phyloP scores from a whole-genome alignment of 2,888 invertebrate genomes.

The Salticus scenicus region DNA sequence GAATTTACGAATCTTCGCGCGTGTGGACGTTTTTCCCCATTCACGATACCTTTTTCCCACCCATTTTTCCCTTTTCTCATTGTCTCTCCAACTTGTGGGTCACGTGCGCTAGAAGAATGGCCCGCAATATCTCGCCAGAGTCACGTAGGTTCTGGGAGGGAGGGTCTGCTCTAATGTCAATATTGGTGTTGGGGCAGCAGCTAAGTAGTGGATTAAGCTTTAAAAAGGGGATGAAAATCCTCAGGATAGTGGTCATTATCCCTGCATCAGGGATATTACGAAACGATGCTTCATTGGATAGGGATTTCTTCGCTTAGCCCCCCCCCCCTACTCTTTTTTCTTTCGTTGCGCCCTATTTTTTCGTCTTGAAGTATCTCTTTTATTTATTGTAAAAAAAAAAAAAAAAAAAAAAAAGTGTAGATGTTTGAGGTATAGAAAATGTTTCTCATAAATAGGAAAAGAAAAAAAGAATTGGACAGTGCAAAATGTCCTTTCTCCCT shows the following conservation, averaged over 20 bases:
- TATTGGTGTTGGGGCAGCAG: conserved; percentile 68
- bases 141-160: conserved; percentile 41
- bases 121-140: conserved; percentile 56
- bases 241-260: conserved; percentile 66
- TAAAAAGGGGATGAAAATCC: conserved; percentile 67
- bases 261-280: conserved; percentile 69
- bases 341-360: background rate
- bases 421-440: background rate
- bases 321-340: no score
- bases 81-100: conserved; percentile 49
- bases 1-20: background rate
- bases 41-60: conserved; percentile 7
- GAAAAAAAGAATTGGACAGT: background rate
- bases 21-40: conserved; percentile 20
- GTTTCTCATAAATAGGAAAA: background rate
- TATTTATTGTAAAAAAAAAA: conserved; percentile 11
- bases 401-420: no score
- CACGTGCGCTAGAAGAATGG: conserved; percentile 65
- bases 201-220: conserved; percentile 71
- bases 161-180: conserved; percentile 59
- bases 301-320: conserved; percentile 40
- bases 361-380: conserved; percentile 10
- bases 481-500: no score
- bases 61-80: conserved; percentile 19
- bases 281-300: conserved; percentile 62